Percentiles rank a stretch among this genome's conserved stretches.
These are phyloP conservation scores for Hestina assimilis DNA, from an alignment of 1,140 invertebrate species.

Conservation along the genomic window DNA sequence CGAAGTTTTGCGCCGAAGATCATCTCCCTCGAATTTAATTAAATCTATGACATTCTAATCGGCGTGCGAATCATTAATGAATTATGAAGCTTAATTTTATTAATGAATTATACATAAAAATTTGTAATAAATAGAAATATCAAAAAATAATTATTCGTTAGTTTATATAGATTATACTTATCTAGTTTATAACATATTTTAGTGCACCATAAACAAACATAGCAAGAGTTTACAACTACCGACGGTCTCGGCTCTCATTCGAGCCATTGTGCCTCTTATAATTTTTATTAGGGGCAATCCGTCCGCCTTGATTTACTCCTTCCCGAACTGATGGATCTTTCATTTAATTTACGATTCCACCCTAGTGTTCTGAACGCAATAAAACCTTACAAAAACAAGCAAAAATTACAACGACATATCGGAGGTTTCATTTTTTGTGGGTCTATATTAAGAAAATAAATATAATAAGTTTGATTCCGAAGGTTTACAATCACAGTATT, in stretches of 20 bases:
- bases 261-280: conserved; percentile 76
- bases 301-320: conserved; percentile 76
- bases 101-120: background rate
- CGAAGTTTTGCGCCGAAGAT: too few species aligned
- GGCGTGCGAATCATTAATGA: background rate
- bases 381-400: conserved; percentile 73
- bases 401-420: conserved; percentile 56
- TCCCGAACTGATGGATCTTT: conserved; percentile 77
- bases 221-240: conserved; percentile 74
- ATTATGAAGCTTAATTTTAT: background rate
- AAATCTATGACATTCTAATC: too few species aligned
- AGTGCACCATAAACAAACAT: conserved; percentile 77
- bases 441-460: background rate
- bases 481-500: too few species aligned
- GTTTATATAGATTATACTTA: conserved; percentile 76
- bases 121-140: conserved; percentile 49
- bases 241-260: conserved; percentile 67
- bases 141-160: conserved; percentile 68
- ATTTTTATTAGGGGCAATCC: conserved; percentile 78
- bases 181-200: conserved; percentile 78
- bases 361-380: conserved; percentile 69
- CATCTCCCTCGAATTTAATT: too few species aligned
- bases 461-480: background rate
- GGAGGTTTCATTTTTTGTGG: conserved; percentile 6
- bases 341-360: conserved; percentile 75